Evolutionary conservation across 2,888 invertebrate genomes (phyloP), one percentile per base, ranked within the genome.

Genomic region (Poecilobothrus nobilitatus): DNA sequence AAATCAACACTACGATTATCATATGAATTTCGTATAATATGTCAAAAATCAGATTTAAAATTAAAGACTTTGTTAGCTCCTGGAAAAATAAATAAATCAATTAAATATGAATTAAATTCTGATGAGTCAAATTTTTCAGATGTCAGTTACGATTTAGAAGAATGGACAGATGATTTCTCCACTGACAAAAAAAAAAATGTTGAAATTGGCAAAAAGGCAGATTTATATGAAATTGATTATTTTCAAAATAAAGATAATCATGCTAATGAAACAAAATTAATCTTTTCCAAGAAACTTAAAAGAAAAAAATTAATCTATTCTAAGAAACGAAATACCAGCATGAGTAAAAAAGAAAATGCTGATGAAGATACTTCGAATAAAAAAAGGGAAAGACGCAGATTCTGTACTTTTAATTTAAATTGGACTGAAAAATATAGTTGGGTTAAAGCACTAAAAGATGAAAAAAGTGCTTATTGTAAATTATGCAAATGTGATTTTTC

Each of bases 21-120:
- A 0, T 76, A 78, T 70, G 80, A 79, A 67, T 82, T 82, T 72
- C 78, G 78, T 3, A 75, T 75, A 67, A 78, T 80, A 66, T 81
- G 82, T 44, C 76, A 77, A 62, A 78, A 77, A 61, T 80, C 81
- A 0, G 76, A 81, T 71, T 74, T 78, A 10, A 72, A 70, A 22
- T 15, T 53, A 53, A 12, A 15, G 53, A 18, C 53, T 18, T 53
- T 53, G n/a, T 75, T 75, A 8, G 70, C 67, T 0, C 34, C 33
- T 1, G 70, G 70, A 5, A 71, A 73, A n/a, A 34, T 67, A 1
- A 67, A 71, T 0, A 68, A 65, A 1, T 62, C n/a, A 65, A 20
- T 41, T 10, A 34, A 68, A 15, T 53, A 53, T 18, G 53, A 53
- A 53, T 3, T 53, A 53, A 53, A n/a, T 53, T 53, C 53, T 66